Base-by-base conservation (phyloP, 2,113 vertebrate species). In the Mormyrus lacerda region DNA sequence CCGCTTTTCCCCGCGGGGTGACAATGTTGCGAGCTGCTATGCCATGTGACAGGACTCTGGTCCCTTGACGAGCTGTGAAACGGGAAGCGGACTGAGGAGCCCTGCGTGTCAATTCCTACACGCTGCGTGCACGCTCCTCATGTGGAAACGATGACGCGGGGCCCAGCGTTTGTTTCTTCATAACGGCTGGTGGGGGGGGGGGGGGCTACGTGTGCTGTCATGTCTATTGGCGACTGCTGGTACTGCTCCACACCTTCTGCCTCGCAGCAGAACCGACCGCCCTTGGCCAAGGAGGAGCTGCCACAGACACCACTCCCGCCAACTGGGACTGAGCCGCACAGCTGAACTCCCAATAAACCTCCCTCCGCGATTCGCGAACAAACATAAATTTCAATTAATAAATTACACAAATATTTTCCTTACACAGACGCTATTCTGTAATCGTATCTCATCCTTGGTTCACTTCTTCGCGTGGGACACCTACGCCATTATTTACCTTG, bases 131-230 rank as follows among this genome's bases (percentile, higher is more conserved):
- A n/a, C 21, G 24, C 61, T 65, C 61, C 61, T 27, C 24, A 10
- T n/a, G 61, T 27, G 94, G 94, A 94, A 95, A 94, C 82, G 93
- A 91, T 94, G 93, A 94, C 91, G 89, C 92, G 51, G 2, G 35
- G 76, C 91, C 92, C 93, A 91, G 93, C 90, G 92, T 94, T 94
- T 8, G 35, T 76, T 82, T 51, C 27, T 24, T 50, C 11, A 10
- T 82, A 42, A 83, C 2, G n/a, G 79, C 48, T 42, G 51, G 21
- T 79, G 53, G 45, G 35, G 76, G 88, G 69, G 65, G 8, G 53
- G 19, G 19, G 65, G 15, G 7, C 1, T 13, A 73, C 94, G 15
- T 94, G 95, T 91, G 3, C 92, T 61, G 3, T 93, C 94, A 93
- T 93, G 94, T 92, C 91, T 55, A 85, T 69, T 92, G 91, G 91